phyloP scores from a whole-genome alignment of 2,113 vertebrate species.

The Phyllostomus discolor region DNA sequence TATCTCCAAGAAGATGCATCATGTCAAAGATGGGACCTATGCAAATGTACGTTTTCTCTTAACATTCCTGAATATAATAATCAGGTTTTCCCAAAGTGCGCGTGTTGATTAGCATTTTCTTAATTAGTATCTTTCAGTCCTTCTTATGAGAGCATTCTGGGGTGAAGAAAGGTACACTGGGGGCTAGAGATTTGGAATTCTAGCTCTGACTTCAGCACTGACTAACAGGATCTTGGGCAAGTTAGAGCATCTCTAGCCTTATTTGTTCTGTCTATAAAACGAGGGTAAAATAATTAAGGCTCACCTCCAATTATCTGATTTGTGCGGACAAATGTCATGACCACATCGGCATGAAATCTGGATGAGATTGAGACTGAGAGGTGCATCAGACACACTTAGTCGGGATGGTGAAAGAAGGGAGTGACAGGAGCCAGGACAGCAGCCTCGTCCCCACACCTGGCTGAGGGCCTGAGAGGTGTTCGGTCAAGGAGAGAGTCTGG shows the following conservation, averaged over 20 bases:
- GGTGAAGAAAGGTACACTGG: background rate
- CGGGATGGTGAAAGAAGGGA: background rate
- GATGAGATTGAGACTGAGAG: background rate
- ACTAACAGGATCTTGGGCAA: conserved; percentile 47
- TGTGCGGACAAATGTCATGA: conserved; percentile 50
- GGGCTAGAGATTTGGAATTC: background rate
- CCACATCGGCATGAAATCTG: conserved; percentile 40
- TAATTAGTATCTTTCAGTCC: background rate
- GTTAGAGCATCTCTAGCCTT: conserved; percentile 1
- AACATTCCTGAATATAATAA: background rate
- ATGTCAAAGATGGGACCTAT: background rate
- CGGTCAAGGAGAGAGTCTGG: background rate
- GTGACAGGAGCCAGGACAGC: background rate
- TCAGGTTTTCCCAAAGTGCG: background rate
- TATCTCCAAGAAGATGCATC: background rate
- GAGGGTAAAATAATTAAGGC: background rate
- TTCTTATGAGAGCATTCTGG: background rate
- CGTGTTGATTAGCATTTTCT: background rate
- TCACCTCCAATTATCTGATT: conserved; percentile 28
- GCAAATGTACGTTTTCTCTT: background rate
- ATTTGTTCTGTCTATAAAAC: conserved; percentile 25
- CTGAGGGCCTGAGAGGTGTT: background rate
- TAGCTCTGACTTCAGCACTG: background rate
- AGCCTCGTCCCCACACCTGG: fast-evolving
- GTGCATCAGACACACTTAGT: background rate